Percentiles rank a stretch among this genome's conserved stretches.
Evolutionary conservation across 2,113 vertebrate species (phyloP).

Genomic region (Colossoma macropomum): DNA sequence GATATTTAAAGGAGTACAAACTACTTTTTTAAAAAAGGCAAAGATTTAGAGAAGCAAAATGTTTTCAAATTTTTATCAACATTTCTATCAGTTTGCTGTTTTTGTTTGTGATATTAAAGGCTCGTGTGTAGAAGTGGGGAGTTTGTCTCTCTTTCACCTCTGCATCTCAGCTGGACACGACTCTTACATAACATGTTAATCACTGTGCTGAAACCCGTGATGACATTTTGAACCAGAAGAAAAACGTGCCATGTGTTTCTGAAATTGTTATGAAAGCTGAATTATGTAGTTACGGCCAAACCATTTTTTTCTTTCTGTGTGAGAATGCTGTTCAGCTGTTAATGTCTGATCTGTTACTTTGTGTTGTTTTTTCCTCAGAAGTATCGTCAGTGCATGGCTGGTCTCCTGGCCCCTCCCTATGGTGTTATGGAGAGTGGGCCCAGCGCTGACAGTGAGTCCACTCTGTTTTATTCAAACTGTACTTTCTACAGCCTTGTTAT

Average conservation of each 20-base stretch:
- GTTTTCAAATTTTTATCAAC: too few species aligned
- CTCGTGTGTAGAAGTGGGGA: not conserved
- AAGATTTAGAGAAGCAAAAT: too few species aligned
- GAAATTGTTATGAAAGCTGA: not conserved
- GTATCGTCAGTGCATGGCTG: conserved; percentile 95
- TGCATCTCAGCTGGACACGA: not conserved
- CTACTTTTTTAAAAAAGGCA: too few species aligned
- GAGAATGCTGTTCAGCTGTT: not conserved
- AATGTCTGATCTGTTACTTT: not conserved
- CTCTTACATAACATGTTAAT: too few species aligned
- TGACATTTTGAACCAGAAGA: not conserved
- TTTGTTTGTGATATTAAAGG: not conserved
- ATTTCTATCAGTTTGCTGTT: too few species aligned
- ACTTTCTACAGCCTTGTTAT: not conserved
- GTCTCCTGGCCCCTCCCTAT: conserved; percentile 93
- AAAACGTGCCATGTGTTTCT: conserved; percentile 6
- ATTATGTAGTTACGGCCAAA: not conserved
- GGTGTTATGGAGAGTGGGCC: conserved; percentile 94
- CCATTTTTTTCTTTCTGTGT: not conserved
- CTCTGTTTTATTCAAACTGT: not conserved
- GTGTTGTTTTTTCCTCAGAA: conserved; percentile 80
- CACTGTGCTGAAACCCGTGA: not conserved
- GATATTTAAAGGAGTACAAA: too few species aligned
- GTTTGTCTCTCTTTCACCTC: not conserved
- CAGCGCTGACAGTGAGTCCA: conserved; percentile 90